These are phyloP conservation scores for Micromussa lordhowensis DNA, from an alignment of 92 coral and sea anemone species.

Conservation along the genomic window DNA sequence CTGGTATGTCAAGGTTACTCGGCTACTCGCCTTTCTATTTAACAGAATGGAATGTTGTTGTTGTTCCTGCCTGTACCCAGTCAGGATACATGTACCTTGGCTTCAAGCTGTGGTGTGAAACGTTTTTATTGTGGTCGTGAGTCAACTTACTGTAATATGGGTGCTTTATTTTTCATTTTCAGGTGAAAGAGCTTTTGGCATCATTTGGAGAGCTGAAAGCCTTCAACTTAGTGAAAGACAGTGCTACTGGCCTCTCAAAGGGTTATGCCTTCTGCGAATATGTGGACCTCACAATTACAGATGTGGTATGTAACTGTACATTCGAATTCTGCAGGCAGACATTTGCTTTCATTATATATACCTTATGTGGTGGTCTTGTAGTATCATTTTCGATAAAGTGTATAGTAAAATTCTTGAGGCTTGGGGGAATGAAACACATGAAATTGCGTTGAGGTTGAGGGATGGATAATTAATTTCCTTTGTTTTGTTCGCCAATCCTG, in stretches of 20 bases:
- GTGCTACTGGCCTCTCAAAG: conserved; percentile 97
- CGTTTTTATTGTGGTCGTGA: too few relatives aligned
- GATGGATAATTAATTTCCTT: too few relatives aligned
- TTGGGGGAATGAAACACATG: too few relatives aligned
- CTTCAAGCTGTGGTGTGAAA: neutral
- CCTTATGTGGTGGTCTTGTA: neutral
- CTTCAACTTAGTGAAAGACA: conserved; percentile 95
- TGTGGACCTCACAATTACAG: conserved; percentile 88
- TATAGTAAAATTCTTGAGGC: too few relatives aligned
- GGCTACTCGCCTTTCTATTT: neutral
- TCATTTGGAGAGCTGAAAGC: conserved; percentile 98
- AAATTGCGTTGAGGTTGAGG: too few relatives aligned
- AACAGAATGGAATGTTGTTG: neutral
- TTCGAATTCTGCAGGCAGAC: neutral
- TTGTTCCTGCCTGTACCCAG: neutral
- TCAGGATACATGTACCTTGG: neutral
- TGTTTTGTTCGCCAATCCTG: too few relatives aligned
- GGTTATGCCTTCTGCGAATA: conserved; percentile 99
- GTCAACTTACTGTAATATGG: neutral
- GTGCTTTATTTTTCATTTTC: conserved; percentile 21
- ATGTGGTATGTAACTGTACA: conserved; percentile 89
- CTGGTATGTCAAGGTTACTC: neutral
- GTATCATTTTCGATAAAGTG: too few relatives aligned
- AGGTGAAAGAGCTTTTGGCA: conserved; percentile 95
- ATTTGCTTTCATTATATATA: neutral